Evolutionary conservation across 2,113 vertebrate genomes (phyloP).

Genomic region (Mustela nigripes): DNA sequence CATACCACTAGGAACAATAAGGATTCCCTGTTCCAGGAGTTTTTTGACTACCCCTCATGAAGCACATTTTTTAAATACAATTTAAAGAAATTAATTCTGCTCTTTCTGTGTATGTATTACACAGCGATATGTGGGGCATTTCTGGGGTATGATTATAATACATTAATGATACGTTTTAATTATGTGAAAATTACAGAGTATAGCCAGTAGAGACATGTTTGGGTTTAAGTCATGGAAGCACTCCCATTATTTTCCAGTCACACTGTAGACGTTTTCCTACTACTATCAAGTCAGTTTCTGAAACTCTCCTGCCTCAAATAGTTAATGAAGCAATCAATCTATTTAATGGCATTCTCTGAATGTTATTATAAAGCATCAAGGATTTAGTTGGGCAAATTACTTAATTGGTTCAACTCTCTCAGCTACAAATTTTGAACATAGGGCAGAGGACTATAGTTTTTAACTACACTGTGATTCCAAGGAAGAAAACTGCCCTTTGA

Average conservation of each 20-base stretch:
- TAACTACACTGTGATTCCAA: background rate
- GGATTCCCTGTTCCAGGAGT: background rate
- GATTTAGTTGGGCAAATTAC: constrained; percentile 22
- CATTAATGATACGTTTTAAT: background rate
- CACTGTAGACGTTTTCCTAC: background rate
- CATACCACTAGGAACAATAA: background rate
- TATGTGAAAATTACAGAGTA: background rate
- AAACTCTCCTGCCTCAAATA: background rate
- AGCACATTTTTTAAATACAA: background rate
- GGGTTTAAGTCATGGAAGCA: background rate
- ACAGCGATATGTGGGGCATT: background rate
- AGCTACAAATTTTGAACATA: constrained; percentile 54
- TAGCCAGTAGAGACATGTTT: background rate
- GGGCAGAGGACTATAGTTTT: background rate
- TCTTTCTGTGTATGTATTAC: background rate
- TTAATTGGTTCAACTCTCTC: constrained; percentile 49
- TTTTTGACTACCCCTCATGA: background rate
- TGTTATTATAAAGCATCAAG: background rate
- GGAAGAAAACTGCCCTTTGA: background rate
- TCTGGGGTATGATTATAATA: background rate
- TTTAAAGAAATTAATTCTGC: background rate
- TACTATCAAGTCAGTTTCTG: background rate
- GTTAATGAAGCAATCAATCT: background rate
- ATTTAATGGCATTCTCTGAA: background rate
- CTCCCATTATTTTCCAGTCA: background rate